Percentiles rank a stretch among this genome's conserved stretches.
Conservation (phyloP, 2,888 invertebrate genomes). For the Lochmaea capreae region DNA sequence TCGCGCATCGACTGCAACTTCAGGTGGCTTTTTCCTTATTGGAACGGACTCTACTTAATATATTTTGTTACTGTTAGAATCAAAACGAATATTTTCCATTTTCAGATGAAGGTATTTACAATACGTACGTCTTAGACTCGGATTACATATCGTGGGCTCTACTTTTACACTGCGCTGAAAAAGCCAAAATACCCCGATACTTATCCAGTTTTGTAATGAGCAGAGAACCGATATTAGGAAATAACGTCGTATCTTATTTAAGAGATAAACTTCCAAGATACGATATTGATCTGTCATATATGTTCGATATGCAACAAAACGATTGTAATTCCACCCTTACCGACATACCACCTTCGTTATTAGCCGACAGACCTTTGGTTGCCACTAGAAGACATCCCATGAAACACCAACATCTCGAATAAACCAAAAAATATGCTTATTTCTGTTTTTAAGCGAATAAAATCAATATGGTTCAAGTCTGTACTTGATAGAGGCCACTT, state of each 20-base stretch:
- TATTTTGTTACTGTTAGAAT: too few relatives aligned
- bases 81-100: conserved; percentile 43
- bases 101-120: conserved; percentile 88
- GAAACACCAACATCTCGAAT: conserved; percentile 62
- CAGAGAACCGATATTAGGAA: conserved; percentile 70
- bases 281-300: conserved; percentile 86
- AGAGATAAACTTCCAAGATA: conserved; percentile 82
- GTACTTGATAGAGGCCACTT: too few relatives aligned
- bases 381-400: conserved; percentile 65
- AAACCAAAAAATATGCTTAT: not conserved
- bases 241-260: conserved; percentile 81
- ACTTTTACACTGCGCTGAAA: conserved; percentile 88
- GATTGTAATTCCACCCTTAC: conserved; percentile 69
- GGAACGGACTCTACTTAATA: too few relatives aligned
- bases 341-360: conserved; percentile 58
- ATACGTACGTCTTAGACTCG: conserved; percentile 87
- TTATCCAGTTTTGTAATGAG: conserved; percentile 87
- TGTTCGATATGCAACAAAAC: conserved; percentile 84
- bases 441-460: not conserved
- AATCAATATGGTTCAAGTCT: too few relatives aligned
- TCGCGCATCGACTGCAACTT: too few relatives aligned
- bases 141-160: conserved; percentile 87
- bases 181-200: conserved; percentile 81
- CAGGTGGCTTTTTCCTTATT: too few relatives aligned
- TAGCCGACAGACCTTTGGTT: conserved; percentile 53